Evolutionary conservation across 2,888 invertebrate genomes (phyloP), one percentile per base, ranked within the genome.

Genomic region (Ochropleura leucogaster): DNA sequence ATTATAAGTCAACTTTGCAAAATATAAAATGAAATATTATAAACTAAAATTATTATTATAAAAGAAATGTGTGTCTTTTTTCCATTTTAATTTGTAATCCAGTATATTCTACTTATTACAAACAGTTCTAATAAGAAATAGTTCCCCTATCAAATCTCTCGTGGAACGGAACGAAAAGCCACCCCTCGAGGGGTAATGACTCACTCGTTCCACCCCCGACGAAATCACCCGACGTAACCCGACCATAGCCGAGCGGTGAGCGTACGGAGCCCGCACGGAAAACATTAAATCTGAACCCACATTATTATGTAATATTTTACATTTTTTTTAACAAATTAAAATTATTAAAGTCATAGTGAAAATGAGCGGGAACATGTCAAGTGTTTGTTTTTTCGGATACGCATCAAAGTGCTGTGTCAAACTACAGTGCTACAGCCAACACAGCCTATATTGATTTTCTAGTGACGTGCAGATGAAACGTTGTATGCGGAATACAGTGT

Each of bases 161-260:
- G 93, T 93, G 47, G 59, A 95, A 94, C 89, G 95, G 87, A 96
- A 94, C 95, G 94, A 88, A 91, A 91, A 91, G 51, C 90, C 91
- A 94, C 94, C 96, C 96, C 93, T 91, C 85, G 76, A 86, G 89
- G 92, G 92, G 88, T 92, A 94, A 94, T 96, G 96, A 96, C 93
- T 96, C 95, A 96, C 92, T 83, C 85, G 78, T 77, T 80, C 87
- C 92, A 92, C 92, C 95, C 93, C 92, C 88, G 60, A 72, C 90
- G 92, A 62, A 89, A 88, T 79, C 68, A 80, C 64, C 90, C 95
- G 95, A 93, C 80, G 81, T 81, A 51, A 69, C 60, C 91, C 95
- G 95, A 94, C 79, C 71, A 73, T 49, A 78, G 65, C 89, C 94
- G 93, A 93, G 64, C 86, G 88, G 80, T 85, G 81, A 90, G 94